Base-by-base conservation (phyloP, 2,888 invertebrate species). In the Xestobium rufovillosum region DNA sequence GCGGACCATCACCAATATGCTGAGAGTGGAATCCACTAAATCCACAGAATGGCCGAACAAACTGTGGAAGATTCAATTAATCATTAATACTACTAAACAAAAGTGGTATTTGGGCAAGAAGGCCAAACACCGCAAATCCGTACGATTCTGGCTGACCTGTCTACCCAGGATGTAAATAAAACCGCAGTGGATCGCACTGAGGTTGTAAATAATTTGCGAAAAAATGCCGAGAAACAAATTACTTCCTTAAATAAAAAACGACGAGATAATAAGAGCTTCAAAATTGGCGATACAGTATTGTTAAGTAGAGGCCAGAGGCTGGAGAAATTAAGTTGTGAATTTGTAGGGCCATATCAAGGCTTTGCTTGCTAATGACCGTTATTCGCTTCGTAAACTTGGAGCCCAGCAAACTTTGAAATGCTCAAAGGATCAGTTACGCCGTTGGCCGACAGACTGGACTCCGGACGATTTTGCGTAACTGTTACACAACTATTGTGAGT, bases 71-170 rank as follows among this genome's bases (percentile, higher is more conserved):
- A 15, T 42, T 13, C 41, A 41, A 28, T 14, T 40, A 14, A 14
- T 38, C 10, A 33, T 42, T 25, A 44, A 43, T 23, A 39, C 44
- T 10, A 43, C 44, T 4, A 36, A 36, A 23, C 38, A 43, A 23
- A 44, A 34, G 9, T 43, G 14, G 30, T 44, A 9, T 44, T 42
- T 34, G 39, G 34, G 6, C 27, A 31, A 23, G 41, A 44, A 12
- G 36, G 39, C n/a, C 41, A 34, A 26, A 38, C 38, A 11, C 43
- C 41, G 8, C 29, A 42, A 35, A 43, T 43, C 13, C 40, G 41
- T 26, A 42, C 29, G 10, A 28, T 43, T 27, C 27, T 43, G 11
- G 23, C 41, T 27, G 31, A 35, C 36, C 26, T 28, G 17, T 14
- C 27, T n/a, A n/a, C n/a, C n/a, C n/a, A n/a, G n/a, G n/a, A n/a